phyloP scores from a whole-genome alignment of 37 sponge, comb jelly and placozoan species.

The Mnemiopsis leidyi region DNA sequence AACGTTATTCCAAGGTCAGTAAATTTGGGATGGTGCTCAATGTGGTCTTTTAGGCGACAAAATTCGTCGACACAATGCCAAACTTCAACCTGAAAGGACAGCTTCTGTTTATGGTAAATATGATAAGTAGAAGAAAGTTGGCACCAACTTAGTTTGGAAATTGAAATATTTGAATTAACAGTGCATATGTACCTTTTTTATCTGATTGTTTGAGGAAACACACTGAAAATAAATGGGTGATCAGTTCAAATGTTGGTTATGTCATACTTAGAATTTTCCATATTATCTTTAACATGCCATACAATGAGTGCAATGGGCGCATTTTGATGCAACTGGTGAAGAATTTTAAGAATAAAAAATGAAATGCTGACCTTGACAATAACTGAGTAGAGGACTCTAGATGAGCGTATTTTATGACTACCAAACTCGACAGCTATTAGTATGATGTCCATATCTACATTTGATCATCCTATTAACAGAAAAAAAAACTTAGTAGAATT shows the following conservation, averaged over 20 bases:
- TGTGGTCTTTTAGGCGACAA: not conserved
- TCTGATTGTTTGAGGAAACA: slow-evolving; percentile 22
- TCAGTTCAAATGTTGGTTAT: no score
- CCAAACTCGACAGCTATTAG: not conserved
- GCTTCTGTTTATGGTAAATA: no score
- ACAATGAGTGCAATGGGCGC: no score
- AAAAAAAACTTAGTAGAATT: no score
- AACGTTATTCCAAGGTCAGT: slow-evolving; percentile 25
- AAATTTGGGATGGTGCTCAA: not conserved
- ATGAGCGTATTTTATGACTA: not conserved
- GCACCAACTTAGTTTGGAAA: no score
- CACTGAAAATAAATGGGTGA: no score
- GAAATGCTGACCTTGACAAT: slow-evolving; percentile 21
- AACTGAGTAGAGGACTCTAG: slow-evolving; percentile 31
- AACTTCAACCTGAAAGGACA: slow-evolving; percentile 15
- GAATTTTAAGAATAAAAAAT: no score
- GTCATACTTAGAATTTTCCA: no score
- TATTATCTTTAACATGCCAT: no score
- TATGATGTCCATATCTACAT: slow-evolving; percentile 14
- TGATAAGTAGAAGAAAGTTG: not conserved
- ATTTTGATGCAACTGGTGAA: no score
- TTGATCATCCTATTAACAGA: slow-evolving; percentile 28
- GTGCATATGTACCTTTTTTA: slow-evolving; percentile 21
- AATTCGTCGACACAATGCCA: slow-evolving; percentile 1
- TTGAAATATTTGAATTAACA: no score